phyloP scores from a whole-genome alignment of 1,140 invertebrate genomes.

The Drosophila tristis region DNA sequence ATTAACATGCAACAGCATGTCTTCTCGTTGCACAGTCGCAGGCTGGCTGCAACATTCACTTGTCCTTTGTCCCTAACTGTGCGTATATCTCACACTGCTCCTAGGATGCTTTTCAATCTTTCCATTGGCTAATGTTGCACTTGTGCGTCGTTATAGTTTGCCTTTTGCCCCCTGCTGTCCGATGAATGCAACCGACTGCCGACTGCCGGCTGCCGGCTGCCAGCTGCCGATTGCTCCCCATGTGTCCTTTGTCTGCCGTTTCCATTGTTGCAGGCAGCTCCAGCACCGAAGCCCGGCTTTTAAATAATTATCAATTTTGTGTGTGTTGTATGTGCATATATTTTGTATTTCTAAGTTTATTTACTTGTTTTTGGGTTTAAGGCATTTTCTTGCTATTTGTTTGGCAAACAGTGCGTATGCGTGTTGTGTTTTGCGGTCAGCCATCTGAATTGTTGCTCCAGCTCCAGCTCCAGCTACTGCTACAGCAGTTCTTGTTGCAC shows the following conservation, averaged over 20 bases:
- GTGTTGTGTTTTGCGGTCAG: constrained; percentile 59
- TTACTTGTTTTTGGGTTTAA: constrained; percentile 79
- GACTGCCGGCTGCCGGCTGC: too few relatives aligned
- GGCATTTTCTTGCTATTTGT: constrained; percentile 66
- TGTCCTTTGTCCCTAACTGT: constrained; percentile 13
- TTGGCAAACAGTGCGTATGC: constrained; percentile 79
- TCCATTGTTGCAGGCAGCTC: constrained; percentile 17
- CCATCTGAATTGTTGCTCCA: background rate
- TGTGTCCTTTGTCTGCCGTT: constrained; percentile 12
- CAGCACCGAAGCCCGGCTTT: constrained; percentile 22
- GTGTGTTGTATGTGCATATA: constrained; percentile 44
- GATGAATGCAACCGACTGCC: background rate
- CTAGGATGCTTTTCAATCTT: constrained; percentile 72
- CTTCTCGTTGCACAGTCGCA: constrained; percentile 61
- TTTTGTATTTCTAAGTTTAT: constrained; percentile 68
- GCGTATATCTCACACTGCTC: constrained; percentile 5
- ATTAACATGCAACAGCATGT: constrained; percentile 83
- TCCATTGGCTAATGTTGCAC: constrained; percentile 80
- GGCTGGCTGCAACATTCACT: constrained; percentile 50
- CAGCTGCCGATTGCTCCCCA: background rate
- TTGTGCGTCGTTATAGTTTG: constrained; percentile 74
- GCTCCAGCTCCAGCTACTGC: background rate
- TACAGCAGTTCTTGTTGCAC: constrained; percentile 9
- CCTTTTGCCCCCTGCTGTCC: constrained; percentile 13
- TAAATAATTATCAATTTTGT: constrained; percentile 81